Evolutionary conservation across 1,140 invertebrate species (phyloP).

Genomic region (Drosophila albomicans): DNA sequence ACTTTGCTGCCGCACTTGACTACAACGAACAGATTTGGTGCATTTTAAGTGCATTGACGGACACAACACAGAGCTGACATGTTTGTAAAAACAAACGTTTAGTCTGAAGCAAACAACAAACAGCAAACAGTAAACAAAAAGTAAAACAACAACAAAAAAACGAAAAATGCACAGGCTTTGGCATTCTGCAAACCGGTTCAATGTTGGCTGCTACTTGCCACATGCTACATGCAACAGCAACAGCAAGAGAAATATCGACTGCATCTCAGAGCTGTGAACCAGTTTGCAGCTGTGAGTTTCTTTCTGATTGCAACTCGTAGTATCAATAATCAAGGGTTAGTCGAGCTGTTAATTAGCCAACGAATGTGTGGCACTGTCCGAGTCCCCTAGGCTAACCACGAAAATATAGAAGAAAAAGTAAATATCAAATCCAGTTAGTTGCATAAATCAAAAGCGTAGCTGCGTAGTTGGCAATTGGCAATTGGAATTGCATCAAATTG

Average conservation of each 20-base stretch:
- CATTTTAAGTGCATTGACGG: slow-evolving; percentile 22
- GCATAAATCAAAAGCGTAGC: slow-evolving; percentile 29
- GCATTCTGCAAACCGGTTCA: slow-evolving; percentile 19
- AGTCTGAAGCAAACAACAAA: slow-evolving; percentile 71
- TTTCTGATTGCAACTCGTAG: slow-evolving; percentile 30
- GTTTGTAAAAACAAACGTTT: slow-evolving; percentile 64
- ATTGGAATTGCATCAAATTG: slow-evolving; percentile 41
- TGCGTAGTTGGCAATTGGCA: slow-evolving; percentile 21
- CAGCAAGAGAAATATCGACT: slow-evolving; percentile 7
- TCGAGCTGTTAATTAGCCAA: slow-evolving; percentile 69
- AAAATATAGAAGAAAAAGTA: slow-evolving; percentile 25
- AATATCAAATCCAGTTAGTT: background rate
- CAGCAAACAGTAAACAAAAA: slow-evolving; percentile 59
- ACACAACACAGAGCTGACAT: slow-evolving; percentile 17
- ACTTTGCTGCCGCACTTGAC: slow-evolving; percentile 16
- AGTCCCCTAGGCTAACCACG: slow-evolving; percentile 18
- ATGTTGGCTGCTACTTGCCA: slow-evolving; percentile 20
- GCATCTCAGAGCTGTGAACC: slow-evolving; percentile 48
- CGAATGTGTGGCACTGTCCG: slow-evolving; percentile 49
- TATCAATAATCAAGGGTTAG: slow-evolving; percentile 77
- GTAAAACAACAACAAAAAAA: slow-evolving; percentile 1
- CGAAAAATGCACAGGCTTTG: background rate
- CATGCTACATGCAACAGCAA: slow-evolving; percentile 19
- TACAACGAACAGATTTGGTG: slow-evolving; percentile 6
- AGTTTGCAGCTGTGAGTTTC: slow-evolving; percentile 71